Evolutionary conservation across 2,797 vertebrate species (phyloP).

Genomic region (Cheirogaleus major): DNA sequence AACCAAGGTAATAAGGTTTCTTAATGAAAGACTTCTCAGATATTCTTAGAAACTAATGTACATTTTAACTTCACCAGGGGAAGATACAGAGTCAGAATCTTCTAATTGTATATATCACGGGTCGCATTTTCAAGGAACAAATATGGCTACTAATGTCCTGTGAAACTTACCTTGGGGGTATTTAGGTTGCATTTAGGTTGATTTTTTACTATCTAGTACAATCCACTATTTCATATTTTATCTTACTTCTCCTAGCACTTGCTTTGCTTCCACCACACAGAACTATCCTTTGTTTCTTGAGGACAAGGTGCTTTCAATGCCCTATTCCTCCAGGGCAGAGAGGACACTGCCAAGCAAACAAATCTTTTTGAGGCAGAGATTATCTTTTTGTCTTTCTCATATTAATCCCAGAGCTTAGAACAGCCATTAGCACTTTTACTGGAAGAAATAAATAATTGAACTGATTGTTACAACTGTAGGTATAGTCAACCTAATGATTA

Average conservation of each 20-base stretch:
- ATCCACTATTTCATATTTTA: background rate
- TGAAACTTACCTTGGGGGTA: background rate
- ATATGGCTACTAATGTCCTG: background rate
- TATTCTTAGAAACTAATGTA: background rate
- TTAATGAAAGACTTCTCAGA: background rate
- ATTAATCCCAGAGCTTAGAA: background rate
- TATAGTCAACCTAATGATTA: background rate
- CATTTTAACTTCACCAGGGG: background rate
- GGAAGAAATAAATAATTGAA: background rate
- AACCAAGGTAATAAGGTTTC: background rate
- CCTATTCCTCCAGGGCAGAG: background rate
- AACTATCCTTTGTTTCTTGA: background rate
- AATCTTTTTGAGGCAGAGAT: background rate
- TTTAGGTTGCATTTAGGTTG: background rate
- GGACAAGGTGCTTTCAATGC: background rate
- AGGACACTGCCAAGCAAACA: background rate
- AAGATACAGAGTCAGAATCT: background rate
- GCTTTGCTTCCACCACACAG: background rate
- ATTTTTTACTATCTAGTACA: background rate
- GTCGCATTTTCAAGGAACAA: background rate
- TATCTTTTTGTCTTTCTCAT: background rate
- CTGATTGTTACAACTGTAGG: background rate
- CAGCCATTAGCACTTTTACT: background rate
- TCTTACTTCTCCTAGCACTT: background rate
- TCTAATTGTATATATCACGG: background rate